These are phyloP conservation scores for Drosophila rhopaloa DNA, from an alignment of 1,140 invertebrate species.

Conservation along the genomic window DNA sequence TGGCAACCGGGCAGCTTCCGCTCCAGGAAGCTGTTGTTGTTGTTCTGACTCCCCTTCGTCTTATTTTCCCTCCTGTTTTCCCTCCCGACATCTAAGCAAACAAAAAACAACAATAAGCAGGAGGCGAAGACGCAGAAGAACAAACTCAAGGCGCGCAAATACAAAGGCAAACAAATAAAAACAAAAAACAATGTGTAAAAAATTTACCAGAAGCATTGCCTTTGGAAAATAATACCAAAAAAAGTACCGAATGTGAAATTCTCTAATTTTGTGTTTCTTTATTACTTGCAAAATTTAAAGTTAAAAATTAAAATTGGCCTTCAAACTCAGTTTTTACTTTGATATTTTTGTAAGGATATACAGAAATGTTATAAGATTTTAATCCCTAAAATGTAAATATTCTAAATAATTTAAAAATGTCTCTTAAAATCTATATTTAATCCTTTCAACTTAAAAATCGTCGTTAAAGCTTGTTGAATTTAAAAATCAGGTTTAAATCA, in stretches of 20 bases:
- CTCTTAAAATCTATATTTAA: no score
- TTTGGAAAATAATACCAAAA: background rate
- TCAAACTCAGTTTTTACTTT: no score
- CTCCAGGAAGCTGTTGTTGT: conserved; percentile 48
- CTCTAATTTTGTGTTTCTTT: background rate
- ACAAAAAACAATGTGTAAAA: conserved; percentile 50
- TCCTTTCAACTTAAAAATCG: no score
- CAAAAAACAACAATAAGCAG: conserved; percentile 49
- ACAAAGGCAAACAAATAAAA: conserved; percentile 68
- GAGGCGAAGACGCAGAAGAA: conserved; percentile 16
- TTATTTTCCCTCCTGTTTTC: conserved; percentile 1
- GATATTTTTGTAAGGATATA: no score
- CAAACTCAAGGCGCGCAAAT: conserved; percentile 54
- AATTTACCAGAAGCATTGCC: conserved; percentile 55
- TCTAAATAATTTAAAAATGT: no score
- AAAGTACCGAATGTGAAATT: background rate
- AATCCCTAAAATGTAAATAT: no score
- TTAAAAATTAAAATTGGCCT: no score
- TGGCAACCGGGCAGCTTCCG: conserved; percentile 75
- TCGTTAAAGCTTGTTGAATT: no score
- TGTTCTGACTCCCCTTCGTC: conserved; percentile 11
- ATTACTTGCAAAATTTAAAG: no score
- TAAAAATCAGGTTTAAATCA: background rate
- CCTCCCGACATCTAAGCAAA: conserved; percentile 51
- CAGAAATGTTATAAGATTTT: no score